Percentiles rank a stretch among this genome's conserved stretches.
phyloP scores from a whole-genome alignment of 2,797 vertebrate species.

The Caiman crocodilus region DNA sequence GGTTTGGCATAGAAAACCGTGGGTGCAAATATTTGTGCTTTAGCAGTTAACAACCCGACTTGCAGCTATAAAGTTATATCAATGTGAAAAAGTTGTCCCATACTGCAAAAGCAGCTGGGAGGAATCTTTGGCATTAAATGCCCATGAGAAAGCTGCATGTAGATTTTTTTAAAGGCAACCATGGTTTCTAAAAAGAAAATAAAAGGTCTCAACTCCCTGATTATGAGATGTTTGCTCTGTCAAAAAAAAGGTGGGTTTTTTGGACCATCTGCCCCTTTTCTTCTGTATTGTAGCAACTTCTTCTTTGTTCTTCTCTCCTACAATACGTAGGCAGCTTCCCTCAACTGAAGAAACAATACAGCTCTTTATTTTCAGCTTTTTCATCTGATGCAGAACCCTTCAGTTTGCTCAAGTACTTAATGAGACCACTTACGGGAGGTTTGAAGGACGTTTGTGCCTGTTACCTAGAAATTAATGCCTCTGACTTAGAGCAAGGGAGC shows the following conservation, averaged over 20 bases:
- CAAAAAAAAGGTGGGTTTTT: neutral
- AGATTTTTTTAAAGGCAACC: neutral
- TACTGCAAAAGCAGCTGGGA: neutral
- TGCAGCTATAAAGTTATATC: neutral
- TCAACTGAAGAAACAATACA: neutral
- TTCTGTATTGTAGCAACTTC: neutral
- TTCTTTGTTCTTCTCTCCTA: neutral
- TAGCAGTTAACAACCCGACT: neutral
- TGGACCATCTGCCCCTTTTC: neutral
- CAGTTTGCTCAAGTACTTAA: slow-evolving; percentile 43
- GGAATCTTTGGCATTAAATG: neutral
- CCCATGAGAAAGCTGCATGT: neutral
- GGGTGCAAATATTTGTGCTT: neutral
- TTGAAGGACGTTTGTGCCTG: slow-evolving; percentile 37
- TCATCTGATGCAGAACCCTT: neutral
- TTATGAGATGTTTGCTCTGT: neutral
- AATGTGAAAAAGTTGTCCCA: neutral
- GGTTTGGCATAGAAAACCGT: neutral
- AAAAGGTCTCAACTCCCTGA: neutral
- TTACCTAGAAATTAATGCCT: slow-evolving; percentile 38
- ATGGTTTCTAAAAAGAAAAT: neutral
- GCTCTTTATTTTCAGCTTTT: slow-evolving; percentile 25
- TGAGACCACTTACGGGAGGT: slow-evolving; percentile 13
- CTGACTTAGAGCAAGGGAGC: slow-evolving; percentile 15
- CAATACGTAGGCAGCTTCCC: neutral